Base-by-base conservation (phyloP, 2,113 vertebrate genomes). In the Brachionichthys hirsutus region DNA sequence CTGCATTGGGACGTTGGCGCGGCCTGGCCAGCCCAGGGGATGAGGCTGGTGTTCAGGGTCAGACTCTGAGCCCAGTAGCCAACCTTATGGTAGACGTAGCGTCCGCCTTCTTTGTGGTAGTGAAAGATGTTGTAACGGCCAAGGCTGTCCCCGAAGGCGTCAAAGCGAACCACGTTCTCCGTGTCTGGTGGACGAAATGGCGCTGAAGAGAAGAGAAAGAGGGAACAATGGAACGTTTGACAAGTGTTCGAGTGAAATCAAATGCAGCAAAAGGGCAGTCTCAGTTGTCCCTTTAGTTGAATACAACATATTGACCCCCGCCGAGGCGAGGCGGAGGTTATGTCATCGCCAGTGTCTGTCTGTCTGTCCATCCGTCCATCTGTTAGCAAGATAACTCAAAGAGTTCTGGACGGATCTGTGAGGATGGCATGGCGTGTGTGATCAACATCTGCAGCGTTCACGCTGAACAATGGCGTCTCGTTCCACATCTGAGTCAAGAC, bases 61-160 rank as follows among this genome's bases (percentile, higher is more conserved):
- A 99, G 89, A 48, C 90, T 90, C 84, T 98, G 95, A 12, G 93
- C 92, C 97, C 97, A 99, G 88, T 97, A 97, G 43, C 97, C 97
- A 9, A 98, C 96, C 54, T 95, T 96, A 66, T 87, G 92, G 77
- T 99, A 99, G 59, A 87, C 82, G 12, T 94, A 98, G 54, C 89
- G 92, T 54, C 91, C 94, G 0, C 87, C 91, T 1, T 82, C 68
- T 59, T 88, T 85, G 76, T 93, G 93, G 54, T 95, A 99, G 85
- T 94, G 95, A 85, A 99, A 98, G 78, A 98, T 97, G 82, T 99
- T 99, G 90, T 99, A 98, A 41, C 95, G 95, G 12, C 97, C 97
- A 0, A 99, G 93, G 22, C 96, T 96, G 10, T 99, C 97, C 0
- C 97, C 97, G 0, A 92, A 94, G 62, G 83, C 74, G 70, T 98